phyloP scores from a whole-genome alignment of 2,888 invertebrate genomes.

The Neoascia interrupta region DNA sequence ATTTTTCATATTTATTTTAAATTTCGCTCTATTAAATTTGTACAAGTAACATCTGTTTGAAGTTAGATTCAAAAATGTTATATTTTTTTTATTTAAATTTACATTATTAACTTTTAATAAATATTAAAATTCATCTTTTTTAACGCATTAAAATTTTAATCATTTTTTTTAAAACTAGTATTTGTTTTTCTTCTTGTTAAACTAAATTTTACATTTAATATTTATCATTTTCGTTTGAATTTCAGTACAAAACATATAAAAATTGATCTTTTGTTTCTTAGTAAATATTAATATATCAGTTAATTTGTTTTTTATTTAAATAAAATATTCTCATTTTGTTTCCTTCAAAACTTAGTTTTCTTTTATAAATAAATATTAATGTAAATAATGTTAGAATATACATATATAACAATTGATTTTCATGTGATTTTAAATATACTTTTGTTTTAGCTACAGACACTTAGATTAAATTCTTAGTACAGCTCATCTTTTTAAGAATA shows the following conservation, averaged over 20 bases:
- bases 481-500: constrained; percentile 25
- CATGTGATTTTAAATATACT: constrained; percentile 9
- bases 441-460: constrained; percentile 37
- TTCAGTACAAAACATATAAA: constrained; percentile 62
- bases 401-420: constrained; percentile 4
- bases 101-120: constrained; percentile 44
- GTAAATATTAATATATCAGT: constrained; percentile 44
- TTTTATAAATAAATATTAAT: not conserved
- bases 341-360: constrained; percentile 7
- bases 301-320: constrained; percentile 18
- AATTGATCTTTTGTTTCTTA: constrained; percentile 36
- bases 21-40: constrained; percentile 37
- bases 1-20: not conserved
- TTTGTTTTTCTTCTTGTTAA: constrained; percentile 25
- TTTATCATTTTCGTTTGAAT: constrained; percentile 24
- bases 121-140: not conserved
- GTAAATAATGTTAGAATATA: not conserved
- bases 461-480: constrained; percentile 31
- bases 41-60: constrained; percentile 44
- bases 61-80: constrained; percentile 12
- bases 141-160: not conserved
- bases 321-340: constrained; percentile 6
- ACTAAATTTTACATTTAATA: constrained; percentile 38
- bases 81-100: constrained; percentile 15
- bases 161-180: not conserved